phyloP scores from a whole-genome alignment of 92 coral and sea anemone genomes.

The Palythoa caribaeorum region DNA sequence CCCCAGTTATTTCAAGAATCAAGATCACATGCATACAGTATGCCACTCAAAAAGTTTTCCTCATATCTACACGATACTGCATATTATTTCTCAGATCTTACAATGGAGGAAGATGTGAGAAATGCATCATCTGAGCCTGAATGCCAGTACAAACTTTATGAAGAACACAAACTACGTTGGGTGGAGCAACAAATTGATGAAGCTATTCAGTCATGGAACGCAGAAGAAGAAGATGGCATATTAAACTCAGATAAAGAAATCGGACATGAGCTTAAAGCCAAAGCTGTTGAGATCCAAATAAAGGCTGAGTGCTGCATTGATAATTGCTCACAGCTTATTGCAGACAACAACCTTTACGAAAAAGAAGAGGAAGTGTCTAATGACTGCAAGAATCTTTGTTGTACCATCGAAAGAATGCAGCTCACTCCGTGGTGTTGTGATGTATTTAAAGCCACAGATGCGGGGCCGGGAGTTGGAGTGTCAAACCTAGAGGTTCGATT shows the following conservation, averaged over 20 bases:
- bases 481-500: slow-evolving; percentile 54
- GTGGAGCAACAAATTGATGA: slow-evolving; percentile 51
- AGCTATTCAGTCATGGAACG: slow-evolving; percentile 43
- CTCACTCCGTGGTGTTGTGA: slow-evolving; percentile 46
- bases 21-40: slow-evolving; percentile 9
- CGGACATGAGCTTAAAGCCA: neutral
- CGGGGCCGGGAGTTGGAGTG: slow-evolving; percentile 62
- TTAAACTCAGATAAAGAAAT: neutral
- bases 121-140: slow-evolving; percentile 53
- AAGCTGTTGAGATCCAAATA: slow-evolving; percentile 20
- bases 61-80: slow-evolving; percentile 10
- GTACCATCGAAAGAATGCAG: slow-evolving; percentile 30
- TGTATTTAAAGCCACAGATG: slow-evolving; percentile 63
- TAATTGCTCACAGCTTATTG: neutral
- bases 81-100: slow-evolving; percentile 22
- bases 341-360: slow-evolving; percentile 11
- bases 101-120: slow-evolving; percentile 46
- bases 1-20: slow-evolving; percentile 28
- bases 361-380: slow-evolving; percentile 26
- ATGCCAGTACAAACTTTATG: slow-evolving; percentile 45
- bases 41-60: neutral
- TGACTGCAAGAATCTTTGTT: slow-evolving; percentile 21
- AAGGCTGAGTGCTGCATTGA: slow-evolving; percentile 4
- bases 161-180: slow-evolving; percentile 61
- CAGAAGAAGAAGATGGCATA: slow-evolving; percentile 11